These are phyloP conservation scores for Xylocopa sonorina DNA, from an alignment of 1,140 invertebrate genomes.

Conservation along the genomic window DNA sequence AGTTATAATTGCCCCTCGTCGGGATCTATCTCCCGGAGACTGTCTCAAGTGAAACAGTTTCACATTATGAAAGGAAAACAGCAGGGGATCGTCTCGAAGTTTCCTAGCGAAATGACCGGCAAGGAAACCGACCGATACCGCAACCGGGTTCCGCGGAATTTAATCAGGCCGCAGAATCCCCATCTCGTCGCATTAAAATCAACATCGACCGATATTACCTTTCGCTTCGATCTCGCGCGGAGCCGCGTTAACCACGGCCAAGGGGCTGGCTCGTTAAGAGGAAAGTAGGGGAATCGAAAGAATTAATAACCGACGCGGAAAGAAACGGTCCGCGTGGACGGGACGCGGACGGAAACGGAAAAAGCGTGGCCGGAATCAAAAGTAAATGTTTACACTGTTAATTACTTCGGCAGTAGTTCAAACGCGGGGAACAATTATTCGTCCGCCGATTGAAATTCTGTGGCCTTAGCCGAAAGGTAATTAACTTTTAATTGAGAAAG, in stretches of 20 bases:
- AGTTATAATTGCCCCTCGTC: slow-evolving; percentile 21
- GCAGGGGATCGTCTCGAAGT: background rate
- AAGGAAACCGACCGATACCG: background rate
- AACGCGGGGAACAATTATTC: slow-evolving; percentile 72
- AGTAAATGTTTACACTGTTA: slow-evolving; percentile 67
- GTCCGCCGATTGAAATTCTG: slow-evolving; percentile 76
- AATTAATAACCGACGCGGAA: background rate
- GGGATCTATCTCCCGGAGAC: background rate
- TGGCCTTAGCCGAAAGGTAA: slow-evolving; percentile 75
- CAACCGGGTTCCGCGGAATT: background rate
- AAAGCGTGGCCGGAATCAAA: slow-evolving; percentile 38
- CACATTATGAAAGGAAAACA: background rate
- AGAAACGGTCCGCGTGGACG: background rate
- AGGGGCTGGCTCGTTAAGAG: background rate
- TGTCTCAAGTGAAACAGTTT: background rate
- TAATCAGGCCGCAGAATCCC: background rate
- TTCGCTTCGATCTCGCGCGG: background rate
- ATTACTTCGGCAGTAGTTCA: slow-evolving; percentile 56
- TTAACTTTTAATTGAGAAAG: slow-evolving; percentile 79
- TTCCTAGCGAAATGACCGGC: background rate
- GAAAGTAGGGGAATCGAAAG: background rate
- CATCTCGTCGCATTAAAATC: slow-evolving; percentile 4
- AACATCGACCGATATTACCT: background rate
- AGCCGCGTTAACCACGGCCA: background rate
- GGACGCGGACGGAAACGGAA: background rate